Percentiles rank a stretch among this genome's conserved stretches.
These are phyloP conservation scores for Typhlomys cinereus DNA, from an alignment of 2,113 vertebrate species.

Conservation along the genomic window DNA sequence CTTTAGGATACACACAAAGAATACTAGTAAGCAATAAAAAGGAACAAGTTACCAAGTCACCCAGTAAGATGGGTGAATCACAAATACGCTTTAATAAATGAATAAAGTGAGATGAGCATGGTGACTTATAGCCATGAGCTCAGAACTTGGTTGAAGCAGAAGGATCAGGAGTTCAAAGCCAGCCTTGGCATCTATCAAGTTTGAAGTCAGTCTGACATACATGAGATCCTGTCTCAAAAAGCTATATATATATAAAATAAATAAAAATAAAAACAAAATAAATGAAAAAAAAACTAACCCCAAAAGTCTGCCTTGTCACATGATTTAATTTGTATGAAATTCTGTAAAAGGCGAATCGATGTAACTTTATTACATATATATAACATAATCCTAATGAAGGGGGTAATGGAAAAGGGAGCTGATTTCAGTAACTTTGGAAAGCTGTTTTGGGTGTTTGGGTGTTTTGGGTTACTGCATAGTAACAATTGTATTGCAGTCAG, in stretches of 20 bases:
- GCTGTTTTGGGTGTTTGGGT: not conserved
- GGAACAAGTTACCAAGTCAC: not conserved
- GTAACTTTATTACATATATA: not conserved
- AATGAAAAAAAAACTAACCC: not conserved
- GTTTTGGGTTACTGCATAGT: not conserved
- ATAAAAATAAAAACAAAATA: too few species aligned
- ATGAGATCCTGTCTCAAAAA: too few species aligned
- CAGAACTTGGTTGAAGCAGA: too few species aligned
- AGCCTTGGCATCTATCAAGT: too few species aligned
- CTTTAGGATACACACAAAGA: not conserved
- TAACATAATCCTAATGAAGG: not conserved
- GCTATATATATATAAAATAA: too few species aligned
- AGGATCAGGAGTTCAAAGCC: too few species aligned
- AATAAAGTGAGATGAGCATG: not conserved
- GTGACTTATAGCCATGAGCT: too few species aligned
- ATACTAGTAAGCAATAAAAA: not conserved
- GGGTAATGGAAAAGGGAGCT: not conserved
- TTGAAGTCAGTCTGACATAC: too few species aligned
- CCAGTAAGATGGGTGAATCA: not conserved
- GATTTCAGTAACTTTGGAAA: not conserved
- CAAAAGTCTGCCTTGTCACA: not conserved
- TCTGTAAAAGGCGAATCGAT: not conserved
- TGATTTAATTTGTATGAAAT: not conserved
- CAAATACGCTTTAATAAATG: not conserved
- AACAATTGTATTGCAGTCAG: not conserved